phyloP scores from a whole-genome alignment of 1,140 invertebrate genomes.

The Drosophila tsacasi region DNA sequence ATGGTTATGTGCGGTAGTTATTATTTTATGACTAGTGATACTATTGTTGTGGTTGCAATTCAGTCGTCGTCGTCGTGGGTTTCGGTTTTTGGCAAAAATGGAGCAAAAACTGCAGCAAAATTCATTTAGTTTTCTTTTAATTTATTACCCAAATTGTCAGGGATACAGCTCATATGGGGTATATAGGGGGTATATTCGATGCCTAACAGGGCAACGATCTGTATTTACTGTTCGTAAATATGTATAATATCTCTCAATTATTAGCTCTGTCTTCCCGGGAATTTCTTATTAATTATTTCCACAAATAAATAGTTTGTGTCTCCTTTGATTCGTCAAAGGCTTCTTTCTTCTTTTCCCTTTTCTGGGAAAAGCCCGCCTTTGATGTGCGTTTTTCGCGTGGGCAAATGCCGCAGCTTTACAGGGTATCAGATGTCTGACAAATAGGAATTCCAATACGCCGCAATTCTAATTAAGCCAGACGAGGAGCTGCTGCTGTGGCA shows the following conservation, averaged over 20 bases:
- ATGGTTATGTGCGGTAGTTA: slow-evolving; percentile 26
- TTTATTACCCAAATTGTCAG: not conserved
- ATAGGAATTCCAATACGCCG: slow-evolving; percentile 18
- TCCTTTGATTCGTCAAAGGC: not conserved
- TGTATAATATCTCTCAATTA: not conserved
- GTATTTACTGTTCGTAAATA: no score
- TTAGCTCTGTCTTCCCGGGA: not conserved
- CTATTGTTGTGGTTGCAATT: slow-evolving; percentile 50
- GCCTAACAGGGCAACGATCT: not conserved
- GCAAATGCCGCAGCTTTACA: not conserved
- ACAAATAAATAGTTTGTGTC: not conserved
- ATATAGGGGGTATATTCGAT: no score
- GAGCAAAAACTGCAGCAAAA: slow-evolving; percentile 42
- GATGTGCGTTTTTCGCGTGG: not conserved
- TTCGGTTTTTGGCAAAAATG: slow-evolving; percentile 21
- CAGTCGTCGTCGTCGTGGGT: slow-evolving; percentile 33
- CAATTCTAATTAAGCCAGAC: slow-evolving; percentile 26
- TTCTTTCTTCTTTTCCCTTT: not conserved
- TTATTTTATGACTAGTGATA: slow-evolving; percentile 31
- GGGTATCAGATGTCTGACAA: slow-evolving; percentile 25
- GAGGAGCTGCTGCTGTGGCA: slow-evolving; percentile 6
- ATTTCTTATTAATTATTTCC: not conserved
- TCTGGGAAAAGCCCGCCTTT: not conserved
- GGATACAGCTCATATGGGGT: not conserved
- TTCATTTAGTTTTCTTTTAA: slow-evolving; percentile 10